Conservation (phyloP, 2,888 invertebrate species). For the Imbricaverruca yamaguchii region DNA sequence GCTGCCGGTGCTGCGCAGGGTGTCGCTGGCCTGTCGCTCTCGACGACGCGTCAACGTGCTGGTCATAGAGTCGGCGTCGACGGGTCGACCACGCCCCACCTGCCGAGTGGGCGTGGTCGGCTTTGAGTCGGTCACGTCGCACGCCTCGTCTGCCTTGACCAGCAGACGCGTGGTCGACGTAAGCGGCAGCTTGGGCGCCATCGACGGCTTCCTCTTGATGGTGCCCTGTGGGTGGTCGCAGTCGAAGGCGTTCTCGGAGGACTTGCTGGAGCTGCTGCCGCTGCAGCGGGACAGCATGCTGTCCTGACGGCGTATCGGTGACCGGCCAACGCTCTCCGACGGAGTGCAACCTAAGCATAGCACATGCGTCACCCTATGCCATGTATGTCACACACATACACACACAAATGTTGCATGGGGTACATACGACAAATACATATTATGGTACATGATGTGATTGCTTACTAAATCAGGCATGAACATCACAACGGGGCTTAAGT, state of each 20-base stretch:
- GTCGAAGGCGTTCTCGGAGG: constrained; percentile 47
- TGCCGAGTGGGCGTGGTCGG: constrained; percentile 25
- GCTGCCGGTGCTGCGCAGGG: constrained; percentile 27
- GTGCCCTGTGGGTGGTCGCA: constrained; percentile 51
- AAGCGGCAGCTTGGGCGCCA: constrained; percentile 68
- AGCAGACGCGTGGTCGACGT: constrained; percentile 84
- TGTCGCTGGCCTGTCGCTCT: constrained; percentile 26
- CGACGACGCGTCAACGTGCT: constrained; percentile 31
- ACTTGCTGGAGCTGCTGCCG: constrained; percentile 32
- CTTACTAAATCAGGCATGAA: too few species aligned
- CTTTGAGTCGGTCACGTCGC: constrained; percentile 32
- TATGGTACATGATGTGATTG: too few species aligned
- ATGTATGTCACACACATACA: too few species aligned
- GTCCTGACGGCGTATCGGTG: constrained; percentile 2
- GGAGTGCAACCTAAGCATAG: too few species aligned
- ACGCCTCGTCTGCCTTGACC: constrained; percentile 70
- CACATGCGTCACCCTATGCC: too few species aligned
- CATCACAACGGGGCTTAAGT: too few species aligned
- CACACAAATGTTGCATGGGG: too few species aligned
- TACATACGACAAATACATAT: too few species aligned
- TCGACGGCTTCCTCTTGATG: constrained; percentile 81
- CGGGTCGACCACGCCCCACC: constrained; percentile 30
- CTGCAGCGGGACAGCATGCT: constrained; percentile 27
- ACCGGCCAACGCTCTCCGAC: not conserved
- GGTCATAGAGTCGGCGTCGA: constrained; percentile 30